Percentiles rank a stretch among this genome's conserved stretches.
phyloP scores from a whole-genome alignment of 2,888 invertebrate genomes.

The Conomelus anceps region DNA sequence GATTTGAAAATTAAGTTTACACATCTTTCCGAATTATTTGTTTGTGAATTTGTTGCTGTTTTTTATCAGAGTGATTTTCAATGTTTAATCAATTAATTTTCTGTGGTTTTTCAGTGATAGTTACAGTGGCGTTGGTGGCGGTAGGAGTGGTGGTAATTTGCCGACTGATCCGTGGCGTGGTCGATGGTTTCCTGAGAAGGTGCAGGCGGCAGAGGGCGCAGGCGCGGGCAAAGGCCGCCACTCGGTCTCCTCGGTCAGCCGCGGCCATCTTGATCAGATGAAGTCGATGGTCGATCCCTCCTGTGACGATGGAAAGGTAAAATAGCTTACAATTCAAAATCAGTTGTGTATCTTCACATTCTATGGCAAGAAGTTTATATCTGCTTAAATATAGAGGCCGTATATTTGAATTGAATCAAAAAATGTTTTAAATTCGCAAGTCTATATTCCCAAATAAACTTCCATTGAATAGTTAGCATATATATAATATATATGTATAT shows the following conservation, averaged over 20 bases:
- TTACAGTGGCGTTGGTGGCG: background rate
- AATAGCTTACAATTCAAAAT: background rate
- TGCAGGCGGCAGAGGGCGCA: background rate
- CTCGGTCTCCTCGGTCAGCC: background rate
- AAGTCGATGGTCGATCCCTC: slow-evolving; percentile 27
- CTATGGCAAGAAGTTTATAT: background rate
- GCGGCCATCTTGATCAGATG: slow-evolving; percentile 23
- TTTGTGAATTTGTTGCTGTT: no score
- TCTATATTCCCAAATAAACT: no score
- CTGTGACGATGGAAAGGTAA: slow-evolving; percentile 32
- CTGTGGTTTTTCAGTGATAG: background rate
- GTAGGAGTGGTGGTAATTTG: background rate
- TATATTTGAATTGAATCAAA: no score
- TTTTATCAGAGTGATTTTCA: no score
- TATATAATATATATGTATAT: no score
- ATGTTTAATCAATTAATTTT: background rate
- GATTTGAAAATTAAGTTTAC: no score
- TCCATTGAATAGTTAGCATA: no score
- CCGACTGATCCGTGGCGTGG: background rate
- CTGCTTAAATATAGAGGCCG: background rate
- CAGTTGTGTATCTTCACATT: background rate
- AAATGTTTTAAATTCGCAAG: no score
- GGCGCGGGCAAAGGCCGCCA: background rate
- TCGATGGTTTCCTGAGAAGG: background rate
- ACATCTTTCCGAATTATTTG: no score